Evolutionary conservation across 1,140 invertebrate species (phyloP).

Genomic region (Epicauta chinensis): DNA sequence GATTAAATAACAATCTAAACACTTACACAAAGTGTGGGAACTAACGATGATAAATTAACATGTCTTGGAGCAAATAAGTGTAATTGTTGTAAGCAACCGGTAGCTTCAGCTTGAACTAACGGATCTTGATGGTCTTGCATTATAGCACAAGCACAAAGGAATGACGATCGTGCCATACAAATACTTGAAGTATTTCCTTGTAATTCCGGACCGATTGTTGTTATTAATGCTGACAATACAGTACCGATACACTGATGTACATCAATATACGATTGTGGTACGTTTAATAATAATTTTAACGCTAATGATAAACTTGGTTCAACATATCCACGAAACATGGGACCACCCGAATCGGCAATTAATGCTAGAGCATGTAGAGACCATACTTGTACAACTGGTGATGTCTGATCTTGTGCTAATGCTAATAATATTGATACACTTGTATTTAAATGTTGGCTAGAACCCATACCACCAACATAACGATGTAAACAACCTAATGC

Average conservation of each 20-base stretch:
- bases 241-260: constrained; percentile 94
- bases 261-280: constrained; percentile 85
- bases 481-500: constrained; percentile 88
- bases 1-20: constrained; percentile 3
- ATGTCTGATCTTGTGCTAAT: constrained; percentile 86
- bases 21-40: constrained; percentile 90
- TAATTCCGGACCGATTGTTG: constrained; percentile 95
- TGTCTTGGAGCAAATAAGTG: constrained; percentile 95
- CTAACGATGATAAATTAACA: constrained; percentile 86
- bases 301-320: constrained; percentile 87
- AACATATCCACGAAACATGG: constrained; percentile 96
- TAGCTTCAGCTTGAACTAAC: constrained; percentile 91
- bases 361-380: constrained; percentile 90
- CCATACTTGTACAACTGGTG: constrained; percentile 93
- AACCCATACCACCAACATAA: constrained; percentile 86
- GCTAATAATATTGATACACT: constrained; percentile 91
- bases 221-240: constrained; percentile 87
- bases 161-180: constrained; percentile 67
- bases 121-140: constrained; percentile 88
- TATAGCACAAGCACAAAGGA: constrained; percentile 83
- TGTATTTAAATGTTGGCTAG: constrained; percentile 86
- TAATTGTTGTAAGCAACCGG: constrained; percentile 92
- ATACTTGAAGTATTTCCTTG: constrained; percentile 76
- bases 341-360: constrained; percentile 95
- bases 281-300: constrained; percentile 81